Conservation (phyloP, 2,797 vertebrate genomes). For the Tenualosa thibaudeaui region DNA sequence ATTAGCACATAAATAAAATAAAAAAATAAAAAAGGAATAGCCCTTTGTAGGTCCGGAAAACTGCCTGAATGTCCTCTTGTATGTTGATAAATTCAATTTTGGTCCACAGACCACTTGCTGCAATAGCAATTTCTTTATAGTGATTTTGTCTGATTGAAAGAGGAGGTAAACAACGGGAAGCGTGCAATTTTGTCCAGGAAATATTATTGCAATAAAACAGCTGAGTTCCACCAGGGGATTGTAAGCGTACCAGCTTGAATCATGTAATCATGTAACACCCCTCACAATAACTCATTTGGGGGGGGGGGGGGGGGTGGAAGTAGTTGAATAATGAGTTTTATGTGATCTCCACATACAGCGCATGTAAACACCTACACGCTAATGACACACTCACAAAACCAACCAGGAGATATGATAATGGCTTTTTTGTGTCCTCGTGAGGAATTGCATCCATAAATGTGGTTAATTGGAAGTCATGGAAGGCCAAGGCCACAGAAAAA, state of each 20-base stretch:
- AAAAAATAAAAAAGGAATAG: background rate
- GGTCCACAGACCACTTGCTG: background rate
- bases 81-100: constrained; percentile 10
- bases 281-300: constrained; percentile 17
- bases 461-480: constrained; percentile 52
- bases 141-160: background rate
- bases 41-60: background rate
- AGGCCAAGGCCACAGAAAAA: background rate
- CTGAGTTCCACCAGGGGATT: constrained; percentile 26
- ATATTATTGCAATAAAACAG: constrained; percentile 27
- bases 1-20: background rate
- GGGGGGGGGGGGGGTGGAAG: background rate
- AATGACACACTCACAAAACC: constrained; percentile 60
- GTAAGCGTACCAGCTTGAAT: constrained; percentile 6
- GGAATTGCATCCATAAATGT: constrained; percentile 65
- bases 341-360: constrained; percentile 47
- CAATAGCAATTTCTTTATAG: background rate
- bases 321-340: constrained; percentile 43
- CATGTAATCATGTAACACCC: constrained; percentile 35
- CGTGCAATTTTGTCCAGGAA: constrained; percentile 13
- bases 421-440: constrained; percentile 56
- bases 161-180: background rate
- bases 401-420: constrained; percentile 46
- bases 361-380: constrained; percentile 58
- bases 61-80: constrained; percentile 10